phyloP scores from a whole-genome alignment of 1,140 invertebrate genomes.

The Saccostrea cuccullata region DNA sequence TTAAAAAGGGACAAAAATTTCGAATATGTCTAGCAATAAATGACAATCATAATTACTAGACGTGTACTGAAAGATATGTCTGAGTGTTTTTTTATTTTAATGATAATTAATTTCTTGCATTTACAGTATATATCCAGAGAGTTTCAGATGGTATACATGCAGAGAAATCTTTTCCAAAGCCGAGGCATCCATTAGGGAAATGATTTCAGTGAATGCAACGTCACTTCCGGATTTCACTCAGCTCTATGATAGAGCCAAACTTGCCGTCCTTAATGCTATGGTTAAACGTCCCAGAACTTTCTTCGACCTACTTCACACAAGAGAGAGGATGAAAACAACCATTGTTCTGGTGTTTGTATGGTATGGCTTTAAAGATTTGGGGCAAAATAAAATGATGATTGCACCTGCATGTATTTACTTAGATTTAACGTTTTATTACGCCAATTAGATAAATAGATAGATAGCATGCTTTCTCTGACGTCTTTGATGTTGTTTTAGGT shows the following conservation, averaged over 20 bases:
- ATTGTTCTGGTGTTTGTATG: slow-evolving; percentile 34
- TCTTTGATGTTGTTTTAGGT: not conserved
- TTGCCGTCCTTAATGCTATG: slow-evolving; percentile 69
- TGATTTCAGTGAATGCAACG: slow-evolving; percentile 67
- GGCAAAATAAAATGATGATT: not conserved
- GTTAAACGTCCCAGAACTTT: slow-evolving; percentile 69
- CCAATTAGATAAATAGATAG: not conserved
- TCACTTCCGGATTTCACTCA: slow-evolving; percentile 66
- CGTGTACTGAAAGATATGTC: too few species aligned
- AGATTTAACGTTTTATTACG: not conserved
- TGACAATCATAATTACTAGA: too few species aligned
- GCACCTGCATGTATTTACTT: not conserved
- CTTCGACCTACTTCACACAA: slow-evolving; percentile 67
- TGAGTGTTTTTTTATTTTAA: too few species aligned
- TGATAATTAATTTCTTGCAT: not conserved
- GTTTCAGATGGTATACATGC: slow-evolving; percentile 71
- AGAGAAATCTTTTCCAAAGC: slow-evolving; percentile 67
- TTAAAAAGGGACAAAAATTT: too few species aligned
- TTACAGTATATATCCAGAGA: slow-evolving; percentile 70
- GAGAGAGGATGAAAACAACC: slow-evolving; percentile 37
- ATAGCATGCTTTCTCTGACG: not conserved
- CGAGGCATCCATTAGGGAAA: slow-evolving; percentile 66
- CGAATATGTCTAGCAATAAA: too few species aligned
- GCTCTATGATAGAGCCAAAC: slow-evolving; percentile 67
- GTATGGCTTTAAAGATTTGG: not conserved